A percentile compares a stretch with the other conserved stretches of the same genome.
Evolutionary conservation across 2,888 invertebrate species (phyloP).

Genomic region (Tortrix viridana): DNA sequence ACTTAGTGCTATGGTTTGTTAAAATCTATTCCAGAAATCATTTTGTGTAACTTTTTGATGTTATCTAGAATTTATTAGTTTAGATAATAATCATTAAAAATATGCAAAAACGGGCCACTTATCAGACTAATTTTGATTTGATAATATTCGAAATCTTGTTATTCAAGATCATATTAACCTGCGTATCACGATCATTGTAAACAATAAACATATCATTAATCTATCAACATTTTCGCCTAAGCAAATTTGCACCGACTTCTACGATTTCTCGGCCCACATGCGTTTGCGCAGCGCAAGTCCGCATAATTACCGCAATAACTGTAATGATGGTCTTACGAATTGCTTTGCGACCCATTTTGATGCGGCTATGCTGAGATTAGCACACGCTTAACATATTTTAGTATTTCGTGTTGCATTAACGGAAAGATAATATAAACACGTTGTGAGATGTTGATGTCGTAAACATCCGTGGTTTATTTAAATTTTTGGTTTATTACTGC

Average conservation of each 20-base stretch:
- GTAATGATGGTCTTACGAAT: slow-evolving; percentile 31
- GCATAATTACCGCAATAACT: slow-evolving; percentile 38
- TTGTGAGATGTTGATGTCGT: not conserved
- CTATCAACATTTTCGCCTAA: slow-evolving; percentile 55
- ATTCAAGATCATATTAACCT: too few species aligned
- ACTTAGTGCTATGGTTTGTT: too few species aligned
- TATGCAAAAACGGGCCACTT: too few species aligned
- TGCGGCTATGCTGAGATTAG: slow-evolving; percentile 30
- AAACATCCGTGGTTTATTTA: not conserved
- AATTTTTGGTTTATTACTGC: too few species aligned
- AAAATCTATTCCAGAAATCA: too few species aligned
- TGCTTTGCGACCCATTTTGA: slow-evolving; percentile 36
- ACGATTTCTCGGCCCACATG: slow-evolving; percentile 76
- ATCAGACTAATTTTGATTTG: too few species aligned
- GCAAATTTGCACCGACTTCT: slow-evolving; percentile 66
- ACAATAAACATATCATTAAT: slow-evolving; percentile 1
- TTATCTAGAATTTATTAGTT: too few species aligned
- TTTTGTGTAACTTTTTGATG: too few species aligned
- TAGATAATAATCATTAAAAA: too few species aligned
- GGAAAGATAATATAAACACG: not conserved
- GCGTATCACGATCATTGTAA: too few species aligned
- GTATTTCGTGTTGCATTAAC: not conserved
- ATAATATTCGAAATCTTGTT: too few species aligned
- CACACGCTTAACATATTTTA: slow-evolving; percentile 10
- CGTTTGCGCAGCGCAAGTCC: slow-evolving; percentile 52